phyloP scores from a whole-genome alignment of 2,888 invertebrate species.

The Drosophila bunnanda region DNA sequence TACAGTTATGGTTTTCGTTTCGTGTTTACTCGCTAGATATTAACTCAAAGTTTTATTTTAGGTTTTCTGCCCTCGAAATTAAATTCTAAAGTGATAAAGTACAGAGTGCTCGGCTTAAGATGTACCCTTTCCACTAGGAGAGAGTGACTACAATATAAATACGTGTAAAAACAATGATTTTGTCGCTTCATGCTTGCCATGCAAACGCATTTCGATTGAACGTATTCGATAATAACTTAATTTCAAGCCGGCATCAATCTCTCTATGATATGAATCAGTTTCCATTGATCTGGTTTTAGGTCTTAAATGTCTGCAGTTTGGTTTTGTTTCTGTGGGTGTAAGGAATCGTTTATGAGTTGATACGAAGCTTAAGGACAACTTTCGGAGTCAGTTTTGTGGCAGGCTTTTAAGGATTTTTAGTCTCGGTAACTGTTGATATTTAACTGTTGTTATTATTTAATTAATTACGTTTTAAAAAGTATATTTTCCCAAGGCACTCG shows the following conservation, averaged over 20 bases:
- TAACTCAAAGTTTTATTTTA: slow-evolving; percentile 1
- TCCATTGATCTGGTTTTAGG: slow-evolving; percentile 11
- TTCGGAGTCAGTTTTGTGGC: slow-evolving; percentile 27
- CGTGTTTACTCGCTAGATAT: slow-evolving; percentile 2
- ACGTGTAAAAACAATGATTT: slow-evolving; percentile 30
- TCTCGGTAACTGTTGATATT: too few species aligned
- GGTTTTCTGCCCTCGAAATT: slow-evolving; percentile 8
- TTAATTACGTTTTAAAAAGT: neutral
- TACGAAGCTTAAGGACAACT: slow-evolving; percentile 13
- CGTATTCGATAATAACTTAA: slow-evolving; percentile 34
- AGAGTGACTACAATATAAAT: slow-evolving; percentile 38
- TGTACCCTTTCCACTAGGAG: slow-evolving; percentile 45
- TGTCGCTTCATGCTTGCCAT: slow-evolving; percentile 32
- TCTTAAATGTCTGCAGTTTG: slow-evolving; percentile 16
- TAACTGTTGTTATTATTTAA: neutral
- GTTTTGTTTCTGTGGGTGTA: slow-evolving; percentile 11
- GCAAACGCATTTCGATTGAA: slow-evolving; percentile 35
- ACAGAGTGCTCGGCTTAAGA: slow-evolving; percentile 52
- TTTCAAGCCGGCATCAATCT: slow-evolving; percentile 37
- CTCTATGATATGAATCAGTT: slow-evolving; percentile 33
- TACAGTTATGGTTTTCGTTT: slow-evolving; percentile 16
- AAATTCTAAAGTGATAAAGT: slow-evolving; percentile 52
- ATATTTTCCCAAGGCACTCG: neutral
- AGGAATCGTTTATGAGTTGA: slow-evolving; percentile 25
- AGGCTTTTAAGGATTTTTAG: neutral